Evolutionary conservation across 2,797 vertebrate genomes (phyloP), one percentile per base, ranked within the genome.

Genomic region (Cryptoblepharus egeriae): DNA sequence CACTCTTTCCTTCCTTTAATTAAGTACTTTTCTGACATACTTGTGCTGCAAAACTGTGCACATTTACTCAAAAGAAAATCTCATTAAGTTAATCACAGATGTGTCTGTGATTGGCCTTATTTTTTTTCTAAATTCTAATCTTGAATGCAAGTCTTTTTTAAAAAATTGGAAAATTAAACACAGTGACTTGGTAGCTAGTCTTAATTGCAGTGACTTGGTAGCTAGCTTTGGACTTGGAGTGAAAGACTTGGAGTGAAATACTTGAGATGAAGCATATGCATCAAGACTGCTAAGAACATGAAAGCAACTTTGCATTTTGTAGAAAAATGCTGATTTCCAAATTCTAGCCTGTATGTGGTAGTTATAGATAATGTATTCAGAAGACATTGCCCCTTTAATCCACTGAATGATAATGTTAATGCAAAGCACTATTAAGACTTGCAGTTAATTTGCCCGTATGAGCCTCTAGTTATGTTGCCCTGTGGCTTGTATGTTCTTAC

Each of bases 1-100:
- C 91, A 94, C 90, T 82, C 86, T 74, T 79, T n/a, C 63, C 68
- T 30, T 39, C 35, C 26, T 30, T 37, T 8, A n/a, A n/a, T 92
- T 0, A 58, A 24, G 22, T 58, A 22, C 24, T 42, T 58, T 58
- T 22, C 12, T 24, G 24, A 58, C 20, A 58, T 58, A 24, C 20
- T 58, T 7, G 2, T 22, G 7, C 57, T 52, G 49, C 49, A 52
- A 52, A 15, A 13, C 15, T 52, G 13, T 52, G 15, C 15, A 16
- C 49, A 52, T 52, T 15, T 52, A 52, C 49, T 52, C 49, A 52
- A 16, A 52, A 52, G 49, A 15, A 52, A 52, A 52, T 15, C 49
- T 15, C 13, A 16, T 52, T 52, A 4, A 52, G 49, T 52, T 52
- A 52, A 52, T 52, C 49, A 82, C 71, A 71, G 82, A 65, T 85